Percentiles rank a stretch among this genome's conserved stretches.
Conservation (phyloP, 92 coral and sea anemone species). For the Siderastrea siderea region DNA sequence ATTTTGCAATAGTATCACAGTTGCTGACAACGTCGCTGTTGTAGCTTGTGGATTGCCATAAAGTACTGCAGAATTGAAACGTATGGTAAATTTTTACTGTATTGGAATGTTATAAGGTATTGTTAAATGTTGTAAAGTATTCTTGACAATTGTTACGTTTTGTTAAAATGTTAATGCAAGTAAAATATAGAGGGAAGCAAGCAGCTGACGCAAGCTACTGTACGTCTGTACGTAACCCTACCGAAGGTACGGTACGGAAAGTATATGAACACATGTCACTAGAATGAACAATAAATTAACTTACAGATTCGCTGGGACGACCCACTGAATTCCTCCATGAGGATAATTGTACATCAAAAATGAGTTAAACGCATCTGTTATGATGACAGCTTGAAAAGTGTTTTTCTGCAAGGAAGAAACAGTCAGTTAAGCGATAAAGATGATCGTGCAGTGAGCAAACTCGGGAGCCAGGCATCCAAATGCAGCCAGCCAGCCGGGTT, state of each 20-base stretch:
- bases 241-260: not conserved
- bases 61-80: no score
- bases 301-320: slow-evolving; percentile 35
- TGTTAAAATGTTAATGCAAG: no score
- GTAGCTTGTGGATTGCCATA: no score
- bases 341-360: slow-evolving; percentile 76
- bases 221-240: no score
- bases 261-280: not conserved
- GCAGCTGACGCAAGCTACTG: no score
- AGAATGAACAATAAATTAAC: not conserved
- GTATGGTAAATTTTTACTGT: no score
- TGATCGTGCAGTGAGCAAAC: not conserved
- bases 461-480: no score
- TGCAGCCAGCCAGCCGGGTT: not conserved
- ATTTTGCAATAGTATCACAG: no score
- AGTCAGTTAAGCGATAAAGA: not conserved
- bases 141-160: no score
- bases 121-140: no score
- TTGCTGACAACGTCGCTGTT: not conserved
- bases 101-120: no score
- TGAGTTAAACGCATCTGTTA: slow-evolving; percentile 55
- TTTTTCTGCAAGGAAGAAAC: slow-evolving; percentile 50
- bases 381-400: slow-evolving; percentile 72
- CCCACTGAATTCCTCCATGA: slow-evolving; percentile 65
- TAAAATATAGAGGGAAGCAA: no score